Evolutionary conservation across 1,140 invertebrate genomes (phyloP), one percentile per base, ranked within the genome.

Genomic region (Penaeus chinensis): DNA sequence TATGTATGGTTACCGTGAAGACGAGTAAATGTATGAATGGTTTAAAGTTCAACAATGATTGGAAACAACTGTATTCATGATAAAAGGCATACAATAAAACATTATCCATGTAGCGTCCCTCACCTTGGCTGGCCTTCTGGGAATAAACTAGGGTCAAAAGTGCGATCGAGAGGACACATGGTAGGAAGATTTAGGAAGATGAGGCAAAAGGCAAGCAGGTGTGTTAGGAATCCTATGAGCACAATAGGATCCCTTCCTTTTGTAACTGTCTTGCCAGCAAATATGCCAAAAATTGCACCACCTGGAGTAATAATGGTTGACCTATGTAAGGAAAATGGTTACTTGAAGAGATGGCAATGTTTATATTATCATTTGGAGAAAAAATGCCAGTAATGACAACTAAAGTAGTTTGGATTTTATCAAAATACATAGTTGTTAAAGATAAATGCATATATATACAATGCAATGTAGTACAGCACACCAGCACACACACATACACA

Each of bases 171-270:
- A 0, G 97, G 96, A 4, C 97, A 94, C 27, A 93, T 92, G 91
- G 95, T 94, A 0, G 98, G 98, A 63, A 99, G 91, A 92, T 99
- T 99, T 60, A 99, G 91, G 92, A 97, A 98, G 60, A 97, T 95
- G 11, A 96, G 92, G 91, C 96, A 95, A 92, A 96, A 99, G 11
- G 95, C 94, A 8, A 95, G 92, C 82, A 97, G 93, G 91, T 98
- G 97, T 74, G 96, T 92, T 0, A 98, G 82, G 91, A 96, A 97
- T 76, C 97, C 97, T 88, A 95, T 94, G 54, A 97, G 94, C 5
- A 98, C 95, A 78, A 98, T 96, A 0, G 97, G 96, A 93, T 97
- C 96, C 83, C 98, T 94, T n/a, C 97, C 97, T 93, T 94, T 95
- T 83, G 94, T 93, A 20, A 93, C 95, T 18, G 96, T 97, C 91